These are phyloP conservation scores for Nephila pilipes DNA, from an alignment of 1,140 invertebrate species.

Conservation along the genomic window DNA sequence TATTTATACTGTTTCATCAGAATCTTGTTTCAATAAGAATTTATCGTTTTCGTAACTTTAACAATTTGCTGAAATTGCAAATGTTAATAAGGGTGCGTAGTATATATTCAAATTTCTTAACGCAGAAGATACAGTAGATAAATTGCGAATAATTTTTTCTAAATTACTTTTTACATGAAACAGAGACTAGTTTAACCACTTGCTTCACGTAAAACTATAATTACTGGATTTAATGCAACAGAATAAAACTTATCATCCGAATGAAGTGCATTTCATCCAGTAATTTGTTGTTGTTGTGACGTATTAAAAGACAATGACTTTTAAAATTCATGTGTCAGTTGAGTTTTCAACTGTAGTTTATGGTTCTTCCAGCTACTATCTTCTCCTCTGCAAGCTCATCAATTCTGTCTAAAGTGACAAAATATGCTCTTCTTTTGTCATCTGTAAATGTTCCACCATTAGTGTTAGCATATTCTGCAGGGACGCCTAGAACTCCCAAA, in stretches of 20 bases:
- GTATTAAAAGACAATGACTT: not conserved
- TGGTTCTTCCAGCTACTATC: conserved; percentile 43
- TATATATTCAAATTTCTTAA: not conserved
- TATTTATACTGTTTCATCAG: too few relatives aligned
- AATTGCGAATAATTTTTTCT: not conserved
- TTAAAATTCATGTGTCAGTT: not conserved
- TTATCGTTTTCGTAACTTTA: not conserved
- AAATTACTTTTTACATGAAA: conserved; percentile 1
- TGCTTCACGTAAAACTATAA: not conserved
- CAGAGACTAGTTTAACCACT: not conserved
- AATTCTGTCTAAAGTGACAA: conserved; percentile 70
- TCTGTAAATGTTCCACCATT: conserved; percentile 64
- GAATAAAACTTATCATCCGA: not conserved
- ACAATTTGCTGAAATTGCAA: not conserved
- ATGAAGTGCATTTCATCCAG: not conserved
- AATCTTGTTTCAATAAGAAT: not conserved
- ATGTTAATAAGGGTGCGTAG: not conserved
- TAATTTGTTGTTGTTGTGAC: not conserved
- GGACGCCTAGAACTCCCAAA: conserved; percentile 30
- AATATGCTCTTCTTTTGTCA: conserved; percentile 64
- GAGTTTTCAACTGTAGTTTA: conserved; percentile 38
- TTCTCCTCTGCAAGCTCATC: conserved; percentile 69
- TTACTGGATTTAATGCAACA: conserved; percentile 18
- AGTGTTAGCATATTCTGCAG: conserved; percentile 13
- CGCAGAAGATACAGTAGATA: not conserved